These are phyloP conservation scores for Procavia capensis DNA, from an alignment of 2,113 vertebrate species.

Conservation along the genomic window DNA sequence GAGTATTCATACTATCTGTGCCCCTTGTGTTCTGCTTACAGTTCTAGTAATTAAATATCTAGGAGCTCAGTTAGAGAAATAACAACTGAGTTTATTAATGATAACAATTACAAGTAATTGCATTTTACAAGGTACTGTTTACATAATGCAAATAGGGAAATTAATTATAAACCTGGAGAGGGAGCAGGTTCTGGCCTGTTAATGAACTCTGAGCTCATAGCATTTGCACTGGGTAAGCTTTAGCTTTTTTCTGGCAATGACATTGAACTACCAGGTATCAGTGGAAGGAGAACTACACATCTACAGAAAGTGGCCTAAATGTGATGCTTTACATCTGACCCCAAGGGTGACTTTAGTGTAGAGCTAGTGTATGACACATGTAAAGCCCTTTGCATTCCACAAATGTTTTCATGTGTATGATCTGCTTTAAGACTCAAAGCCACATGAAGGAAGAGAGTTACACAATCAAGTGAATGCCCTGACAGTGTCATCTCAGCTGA, in stretches of 20 bases:
- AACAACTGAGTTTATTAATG: slow-evolving; percentile 69
- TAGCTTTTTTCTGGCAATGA: neutral
- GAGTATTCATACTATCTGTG: neutral
- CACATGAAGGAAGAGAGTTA: neutral
- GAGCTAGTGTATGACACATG: neutral
- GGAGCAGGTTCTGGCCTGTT: neutral
- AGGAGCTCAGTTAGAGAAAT: slow-evolving; percentile 66
- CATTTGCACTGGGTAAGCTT: neutral
- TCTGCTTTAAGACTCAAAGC: neutral
- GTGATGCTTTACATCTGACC: neutral
- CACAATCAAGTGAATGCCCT: neutral
- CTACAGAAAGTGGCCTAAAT: neutral
- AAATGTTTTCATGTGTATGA: neutral
- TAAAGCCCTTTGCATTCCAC: neutral
- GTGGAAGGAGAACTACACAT: neutral
- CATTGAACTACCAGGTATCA: neutral
- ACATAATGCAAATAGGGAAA: slow-evolving; percentile 62
- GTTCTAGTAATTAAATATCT: slow-evolving; percentile 53
- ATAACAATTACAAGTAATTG: slow-evolving; percentile 60
- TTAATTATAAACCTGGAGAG: slow-evolving; percentile 43
- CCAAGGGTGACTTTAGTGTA: neutral
- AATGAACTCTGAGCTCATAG: neutral
- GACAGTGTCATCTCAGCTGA: neutral
- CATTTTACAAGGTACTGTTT: slow-evolving; percentile 59
- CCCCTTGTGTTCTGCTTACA: slow-evolving; percentile 54